Conservation (phyloP, 2,113 vertebrate genomes). For the Ciconia maguari region DNA sequence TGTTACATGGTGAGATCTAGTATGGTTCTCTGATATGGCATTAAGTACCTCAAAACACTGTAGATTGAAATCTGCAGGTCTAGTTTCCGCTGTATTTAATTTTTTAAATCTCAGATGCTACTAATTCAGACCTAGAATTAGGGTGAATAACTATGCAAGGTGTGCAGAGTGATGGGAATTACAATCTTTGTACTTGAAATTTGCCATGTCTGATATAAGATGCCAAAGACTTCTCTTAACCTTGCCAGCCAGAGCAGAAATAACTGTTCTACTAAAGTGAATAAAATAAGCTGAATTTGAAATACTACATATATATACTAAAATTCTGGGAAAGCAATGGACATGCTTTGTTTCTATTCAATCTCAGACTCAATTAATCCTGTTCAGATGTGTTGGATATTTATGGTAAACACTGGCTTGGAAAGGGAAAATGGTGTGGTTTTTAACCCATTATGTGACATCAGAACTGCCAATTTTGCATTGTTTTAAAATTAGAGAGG, state of each 20-base stretch:
- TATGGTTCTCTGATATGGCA: neutral
- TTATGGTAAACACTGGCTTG: neutral
- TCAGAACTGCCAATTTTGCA: neutral
- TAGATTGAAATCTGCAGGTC: neutral
- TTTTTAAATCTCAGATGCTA: neutral
- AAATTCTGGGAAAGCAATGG: neutral
- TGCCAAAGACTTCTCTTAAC: neutral
- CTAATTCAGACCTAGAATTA: neutral
- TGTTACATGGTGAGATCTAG: neutral
- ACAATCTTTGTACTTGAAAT: neutral
- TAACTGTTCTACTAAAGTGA: neutral
- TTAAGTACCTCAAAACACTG: neutral
- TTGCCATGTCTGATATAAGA: neutral
- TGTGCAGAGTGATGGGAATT: neutral
- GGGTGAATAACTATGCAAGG: neutral
- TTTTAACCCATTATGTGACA: neutral
- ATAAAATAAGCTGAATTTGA: neutral
- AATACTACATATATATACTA: neutral
- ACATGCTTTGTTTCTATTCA: neutral
- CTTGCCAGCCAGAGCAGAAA: neutral
- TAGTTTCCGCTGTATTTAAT: neutral
- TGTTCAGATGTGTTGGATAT: neutral
- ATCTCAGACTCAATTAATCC: neutral
- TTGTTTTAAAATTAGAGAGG: neutral
- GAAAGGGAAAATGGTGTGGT: neutral